phyloP scores from a whole-genome alignment of 2,797 vertebrate species.

The Acrocephalus scirpaceus region DNA sequence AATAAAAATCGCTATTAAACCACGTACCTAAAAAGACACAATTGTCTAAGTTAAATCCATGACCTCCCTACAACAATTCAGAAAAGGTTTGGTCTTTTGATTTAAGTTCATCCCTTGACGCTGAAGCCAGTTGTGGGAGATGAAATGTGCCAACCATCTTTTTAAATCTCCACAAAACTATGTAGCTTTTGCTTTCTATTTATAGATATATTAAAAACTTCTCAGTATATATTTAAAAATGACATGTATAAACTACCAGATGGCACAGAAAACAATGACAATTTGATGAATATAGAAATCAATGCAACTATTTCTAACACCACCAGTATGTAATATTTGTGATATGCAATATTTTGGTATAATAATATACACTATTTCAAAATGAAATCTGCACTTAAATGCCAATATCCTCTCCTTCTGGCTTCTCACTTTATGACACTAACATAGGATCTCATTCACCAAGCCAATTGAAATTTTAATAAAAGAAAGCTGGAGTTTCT shows the following conservation, averaged over 20 bases:
- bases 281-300: slow-evolving; percentile 74
- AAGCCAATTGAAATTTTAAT: slow-evolving; percentile 89
- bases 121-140: background rate
- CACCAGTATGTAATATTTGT: slow-evolving; percentile 75
- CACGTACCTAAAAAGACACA: background rate
- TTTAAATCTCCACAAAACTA: slow-evolving; percentile 11
- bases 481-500: slow-evolving; percentile 88
- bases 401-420: slow-evolving; percentile 85
- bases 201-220: slow-evolving; percentile 62
- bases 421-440: slow-evolving; percentile 86
- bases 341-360: slow-evolving; percentile 77
- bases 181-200: slow-evolving; percentile 23
- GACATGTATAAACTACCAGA: slow-evolving; percentile 67
- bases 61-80: background rate
- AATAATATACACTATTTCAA: slow-evolving; percentile 79
- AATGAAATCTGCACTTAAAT: slow-evolving; percentile 84
- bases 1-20: background rate
- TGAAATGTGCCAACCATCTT: background rate
- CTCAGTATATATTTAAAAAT: slow-evolving; percentile 71
- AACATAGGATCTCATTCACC: slow-evolving; percentile 85
- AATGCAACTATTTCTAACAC: slow-evolving; percentile 72
- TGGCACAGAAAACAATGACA: slow-evolving; percentile 69
- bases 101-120: background rate
- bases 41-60: background rate
- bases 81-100: background rate